phyloP scores from a whole-genome alignment of 2,797 vertebrate species.

The Australoheros facetus region DNA sequence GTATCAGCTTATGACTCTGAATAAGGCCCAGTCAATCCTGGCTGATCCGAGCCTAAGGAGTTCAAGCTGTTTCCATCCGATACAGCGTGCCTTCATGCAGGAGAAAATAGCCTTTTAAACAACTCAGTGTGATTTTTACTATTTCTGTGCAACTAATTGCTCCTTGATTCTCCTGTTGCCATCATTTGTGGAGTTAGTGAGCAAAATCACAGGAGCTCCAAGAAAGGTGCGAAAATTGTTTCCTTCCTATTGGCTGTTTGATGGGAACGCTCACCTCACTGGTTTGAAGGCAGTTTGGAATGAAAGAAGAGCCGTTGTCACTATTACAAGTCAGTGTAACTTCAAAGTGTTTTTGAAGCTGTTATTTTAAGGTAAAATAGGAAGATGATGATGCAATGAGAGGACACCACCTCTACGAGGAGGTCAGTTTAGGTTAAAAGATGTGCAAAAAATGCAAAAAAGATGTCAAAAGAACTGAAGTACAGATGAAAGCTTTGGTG shows the following conservation, averaged over 20 bases:
- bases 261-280: too few relatives aligned
- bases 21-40: neutral
- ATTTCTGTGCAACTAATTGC: neutral
- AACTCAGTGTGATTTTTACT: too few relatives aligned
- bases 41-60: neutral
- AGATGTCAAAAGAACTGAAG: neutral
- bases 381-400: neutral
- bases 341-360: too few relatives aligned
- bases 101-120: neutral
- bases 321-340: too few relatives aligned
- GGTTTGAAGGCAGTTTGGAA: too few relatives aligned
- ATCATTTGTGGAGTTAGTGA: neutral
- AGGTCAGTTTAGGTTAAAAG: neutral
- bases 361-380: too few relatives aligned
- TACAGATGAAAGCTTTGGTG: neutral
- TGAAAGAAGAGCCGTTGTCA: too few relatives aligned
- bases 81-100: neutral
- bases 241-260: neutral
- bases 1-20: neutral
- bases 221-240: neutral
- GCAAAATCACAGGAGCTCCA: neutral
- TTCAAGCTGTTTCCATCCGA: too few relatives aligned
- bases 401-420: neutral
- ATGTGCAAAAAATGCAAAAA: neutral
- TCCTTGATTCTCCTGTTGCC: neutral